Evolutionary conservation across 2,113 vertebrate genomes (phyloP), one percentile per base, ranked within the genome.

Genomic region (Saccopteryx bilineata): DNA sequence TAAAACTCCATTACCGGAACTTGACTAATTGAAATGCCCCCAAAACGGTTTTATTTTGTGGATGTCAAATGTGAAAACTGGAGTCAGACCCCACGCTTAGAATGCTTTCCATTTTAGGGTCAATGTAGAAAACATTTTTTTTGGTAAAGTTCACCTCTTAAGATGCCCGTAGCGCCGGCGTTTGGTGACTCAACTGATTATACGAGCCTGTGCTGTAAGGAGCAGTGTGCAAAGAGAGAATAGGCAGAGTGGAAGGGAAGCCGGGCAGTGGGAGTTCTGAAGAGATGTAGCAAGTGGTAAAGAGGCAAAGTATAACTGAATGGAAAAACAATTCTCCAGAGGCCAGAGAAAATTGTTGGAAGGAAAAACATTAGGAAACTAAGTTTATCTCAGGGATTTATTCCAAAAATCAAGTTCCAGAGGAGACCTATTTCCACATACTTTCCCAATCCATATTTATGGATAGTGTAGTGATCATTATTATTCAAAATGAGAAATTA

Each of bases 291-390:
- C 54, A 75, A 58, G 6, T 75, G 7, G 26, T 87, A 52, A 61
- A 79, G 69, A 88, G 33, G 21, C 56, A 76, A 48, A 86, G n/a
- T n/a, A 4, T n/a, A 72, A 80, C 46, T 33, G 52, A 80, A 19
- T 66, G 87, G 81, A 39, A 56, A 87, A 61, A 85, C 80, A 23
- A n/a, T 39, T 85, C 85, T 83, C 71, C 76, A 81, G 93, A 91
- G 83, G 23, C 82, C 65, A 66, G 69, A 87, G 74, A 76, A 76
- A 80, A 83, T 12, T 86, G 26, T 75, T 71, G 66, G 87, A 83
- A 90, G 85, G 78, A 93, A 95, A 87, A 95, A 17, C 56, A 86
- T 65, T 74, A 54, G 79, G 74, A 82, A 94, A 92, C 61, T 58
- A 65, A 65, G 72, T 91, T 90, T 91, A 82, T 94, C 69, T 91